phyloP scores from a whole-genome alignment of 2,888 invertebrate genomes.

The Aporophyla nigra region DNA sequence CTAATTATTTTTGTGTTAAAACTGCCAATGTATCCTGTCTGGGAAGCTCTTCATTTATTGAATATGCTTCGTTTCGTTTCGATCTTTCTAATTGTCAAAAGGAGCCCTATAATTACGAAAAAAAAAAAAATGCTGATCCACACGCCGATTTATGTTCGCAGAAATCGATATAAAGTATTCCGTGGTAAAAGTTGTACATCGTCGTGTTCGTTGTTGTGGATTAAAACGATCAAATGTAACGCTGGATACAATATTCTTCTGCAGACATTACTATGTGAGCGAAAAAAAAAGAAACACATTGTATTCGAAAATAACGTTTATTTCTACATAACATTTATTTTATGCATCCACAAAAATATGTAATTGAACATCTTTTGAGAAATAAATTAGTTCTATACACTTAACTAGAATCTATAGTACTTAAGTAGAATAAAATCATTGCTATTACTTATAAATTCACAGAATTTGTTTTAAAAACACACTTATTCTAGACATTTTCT shows the following conservation, averaged over 20 bases:
- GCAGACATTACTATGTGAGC: no score
- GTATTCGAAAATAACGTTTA: constrained; percentile 65
- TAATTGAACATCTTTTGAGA: constrained; percentile 66
- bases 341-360: constrained; percentile 67
- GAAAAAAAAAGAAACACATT: constrained; percentile 15
- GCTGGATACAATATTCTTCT: background rate
- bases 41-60: no score
- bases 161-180: no score
- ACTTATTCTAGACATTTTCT: constrained; percentile 44
- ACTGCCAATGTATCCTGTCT: background rate
- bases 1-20: background rate
- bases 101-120: no score
- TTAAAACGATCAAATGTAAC: no score
- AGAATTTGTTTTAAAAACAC: constrained; percentile 62
- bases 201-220: no score
- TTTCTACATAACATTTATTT: constrained; percentile 69
- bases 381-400: constrained; percentile 56
- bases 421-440: constrained; percentile 57
- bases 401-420: constrained; percentile 42
- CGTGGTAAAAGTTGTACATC: no score
- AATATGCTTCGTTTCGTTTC: no score
- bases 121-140: no score
- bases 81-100: no score
- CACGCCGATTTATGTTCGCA: no score
- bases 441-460: constrained; percentile 65